phyloP scores from a whole-genome alignment of 1,140 invertebrate species.

The Hetaerina americana region DNA sequence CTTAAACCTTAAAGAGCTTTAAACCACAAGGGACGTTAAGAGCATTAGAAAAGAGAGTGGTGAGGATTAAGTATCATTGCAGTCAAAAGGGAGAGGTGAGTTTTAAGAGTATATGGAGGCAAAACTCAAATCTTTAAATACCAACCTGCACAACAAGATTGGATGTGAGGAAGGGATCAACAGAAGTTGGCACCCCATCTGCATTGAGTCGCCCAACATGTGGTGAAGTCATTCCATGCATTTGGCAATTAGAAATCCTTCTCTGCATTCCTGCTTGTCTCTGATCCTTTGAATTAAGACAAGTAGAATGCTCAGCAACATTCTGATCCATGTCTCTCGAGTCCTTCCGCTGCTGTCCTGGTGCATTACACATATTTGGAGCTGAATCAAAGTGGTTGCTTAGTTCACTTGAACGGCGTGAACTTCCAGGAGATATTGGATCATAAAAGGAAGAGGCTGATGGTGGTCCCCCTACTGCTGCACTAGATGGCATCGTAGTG shows the following conservation, averaged over 20 bases:
- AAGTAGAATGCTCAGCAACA: not conserved
- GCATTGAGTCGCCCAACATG: not conserved
- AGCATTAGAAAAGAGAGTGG: no score
- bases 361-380: not conserved
- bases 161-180: constrained; percentile 35
- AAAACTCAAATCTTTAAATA: no score
- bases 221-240: not conserved
- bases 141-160: constrained; percentile 40
- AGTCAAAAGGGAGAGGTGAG: no score
- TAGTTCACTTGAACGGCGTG: constrained; percentile 58
- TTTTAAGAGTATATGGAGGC: no score
- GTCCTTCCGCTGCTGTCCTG: not conserved
- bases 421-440: constrained; percentile 76
- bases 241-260: not conserved
- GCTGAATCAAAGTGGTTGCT: constrained; percentile 17
- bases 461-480: constrained; percentile 21
- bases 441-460: constrained; percentile 56
- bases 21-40: no score
- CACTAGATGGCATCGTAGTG: no score
- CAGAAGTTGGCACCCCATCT: not conserved
- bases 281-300: not conserved
- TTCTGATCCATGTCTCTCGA: not conserved
- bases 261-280: not conserved
- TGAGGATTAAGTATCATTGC: no score
- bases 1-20: no score